Conservation (phyloP, 2,113 vertebrate genomes). For the Danio rerio region GRCz12tu NC_133196.1:30944501-30945000, state of each 20-base stretch:
- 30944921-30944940: slow-evolving; percentile 67
- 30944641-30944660: slow-evolving; percentile 42
- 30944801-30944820: slow-evolving; percentile 66
- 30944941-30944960: slow-evolving; percentile 55
- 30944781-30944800: slow-evolving; percentile 70
- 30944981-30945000: slow-evolving; percentile 73
- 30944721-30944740: slow-evolving; percentile 69
- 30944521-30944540: slow-evolving; percentile 5
- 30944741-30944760: slow-evolving; percentile 73
- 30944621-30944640: slow-evolving; percentile 28
- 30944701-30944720: slow-evolving; percentile 74
- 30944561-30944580: slow-evolving; percentile 30
- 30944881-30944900: slow-evolving; percentile 36
- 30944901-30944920: slow-evolving; percentile 51
- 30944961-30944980: slow-evolving; percentile 73
- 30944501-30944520: not conserved
- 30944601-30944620: slow-evolving; percentile 42
- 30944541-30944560: slow-evolving; percentile 11
- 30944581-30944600: slow-evolving; percentile 20
- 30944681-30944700: slow-evolving; percentile 41
- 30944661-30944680: slow-evolving; percentile 24
- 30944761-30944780: slow-evolving; percentile 72
- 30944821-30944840: slow-evolving; percentile 64
- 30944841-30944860: slow-evolving; percentile 69
- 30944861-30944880: slow-evolving; percentile 51